phyloP scores from a whole-genome alignment of 2,113 vertebrate species.

The Pogona vitticeps region DNA sequence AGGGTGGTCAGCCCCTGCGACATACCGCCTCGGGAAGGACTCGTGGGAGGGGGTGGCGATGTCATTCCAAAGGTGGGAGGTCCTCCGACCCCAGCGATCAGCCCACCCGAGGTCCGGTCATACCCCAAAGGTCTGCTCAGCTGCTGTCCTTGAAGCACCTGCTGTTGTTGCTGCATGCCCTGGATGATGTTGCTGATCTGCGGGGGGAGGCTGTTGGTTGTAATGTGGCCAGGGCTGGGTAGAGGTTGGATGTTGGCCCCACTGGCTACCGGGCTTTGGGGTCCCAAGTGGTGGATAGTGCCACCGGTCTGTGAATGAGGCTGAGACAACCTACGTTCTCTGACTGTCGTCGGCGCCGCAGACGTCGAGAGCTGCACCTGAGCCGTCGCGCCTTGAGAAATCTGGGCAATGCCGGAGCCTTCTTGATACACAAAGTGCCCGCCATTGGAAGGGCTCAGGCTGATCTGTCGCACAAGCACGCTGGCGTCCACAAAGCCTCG shows the following conservation, averaged over 20 bases:
- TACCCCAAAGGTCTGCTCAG: constrained; percentile 79
- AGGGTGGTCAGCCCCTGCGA: constrained; percentile 83
- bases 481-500: constrained; percentile 85
- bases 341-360: constrained; percentile 73
- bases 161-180: constrained; percentile 82
- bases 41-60: constrained; percentile 86
- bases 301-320: constrained; percentile 93
- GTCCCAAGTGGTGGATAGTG: constrained; percentile 89
- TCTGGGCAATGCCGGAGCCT: constrained; percentile 84
- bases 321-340: constrained; percentile 87
- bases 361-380: constrained; percentile 84
- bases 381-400: constrained; percentile 79
- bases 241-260: constrained; percentile 79
- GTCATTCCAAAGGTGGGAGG: constrained; percentile 84
- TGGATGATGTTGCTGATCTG: constrained; percentile 94
- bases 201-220: constrained; percentile 88
- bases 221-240: constrained; percentile 86
- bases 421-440: constrained; percentile 92
- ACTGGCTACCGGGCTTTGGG: constrained; percentile 87
- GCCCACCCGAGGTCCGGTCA: constrained; percentile 81
- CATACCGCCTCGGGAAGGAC: constrained; percentile 84
- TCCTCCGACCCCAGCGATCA: constrained; percentile 81
- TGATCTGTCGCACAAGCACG: constrained; percentile 88
- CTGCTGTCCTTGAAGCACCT: constrained; percentile 74
- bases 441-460: constrained; percentile 80